Evolutionary conservation across 2,888 invertebrate genomes (phyloP).

Genomic region (Lithophane leautieri): DNA sequence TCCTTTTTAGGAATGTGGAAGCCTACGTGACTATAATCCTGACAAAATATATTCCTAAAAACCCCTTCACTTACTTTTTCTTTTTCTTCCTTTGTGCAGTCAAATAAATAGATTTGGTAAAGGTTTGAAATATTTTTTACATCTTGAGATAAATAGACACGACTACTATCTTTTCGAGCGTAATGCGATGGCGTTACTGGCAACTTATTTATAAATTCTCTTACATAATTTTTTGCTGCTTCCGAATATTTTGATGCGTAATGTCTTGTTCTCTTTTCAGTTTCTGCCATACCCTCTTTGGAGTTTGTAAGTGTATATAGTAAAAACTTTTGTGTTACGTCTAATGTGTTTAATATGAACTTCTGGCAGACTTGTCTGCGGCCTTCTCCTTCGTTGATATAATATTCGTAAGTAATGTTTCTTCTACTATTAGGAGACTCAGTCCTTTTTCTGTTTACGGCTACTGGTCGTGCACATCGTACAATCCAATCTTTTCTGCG

Average conservation of each 20-base stretch:
- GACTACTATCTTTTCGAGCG: slow-evolving; percentile 13
- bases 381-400: slow-evolving; percentile 23
- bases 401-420: slow-evolving; percentile 21
- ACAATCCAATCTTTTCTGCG: slow-evolving; percentile 27
- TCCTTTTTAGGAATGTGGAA: slow-evolving; percentile 27
- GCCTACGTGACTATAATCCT: slow-evolving; percentile 21
- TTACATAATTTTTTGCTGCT: slow-evolving; percentile 27
- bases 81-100: slow-evolving; percentile 11
- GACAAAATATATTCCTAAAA: slow-evolving; percentile 22
- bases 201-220: slow-evolving; percentile 18
- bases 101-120: slow-evolving; percentile 12
- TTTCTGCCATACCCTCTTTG: slow-evolving; percentile 29
- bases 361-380: slow-evolving; percentile 22
- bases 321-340: slow-evolving; percentile 38
- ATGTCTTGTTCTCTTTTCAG: slow-evolving; percentile 35
- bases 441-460: slow-evolving; percentile 16
- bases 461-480: slow-evolving; percentile 4
- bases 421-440: slow-evolving; percentile 15
- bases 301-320: slow-evolving; percentile 31
- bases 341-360: slow-evolving; percentile 40
- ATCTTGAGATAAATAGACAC: slow-evolving; percentile 19
- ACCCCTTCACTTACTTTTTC: slow-evolving; percentile 13
- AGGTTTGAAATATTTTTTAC: slow-evolving; percentile 19
- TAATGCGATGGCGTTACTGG: slow-evolving; percentile 17
- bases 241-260: slow-evolving; percentile 26